Evolutionary conservation across 2,113 vertebrate genomes (phyloP).

Genomic region (Aleadryas rufinucha): DNA sequence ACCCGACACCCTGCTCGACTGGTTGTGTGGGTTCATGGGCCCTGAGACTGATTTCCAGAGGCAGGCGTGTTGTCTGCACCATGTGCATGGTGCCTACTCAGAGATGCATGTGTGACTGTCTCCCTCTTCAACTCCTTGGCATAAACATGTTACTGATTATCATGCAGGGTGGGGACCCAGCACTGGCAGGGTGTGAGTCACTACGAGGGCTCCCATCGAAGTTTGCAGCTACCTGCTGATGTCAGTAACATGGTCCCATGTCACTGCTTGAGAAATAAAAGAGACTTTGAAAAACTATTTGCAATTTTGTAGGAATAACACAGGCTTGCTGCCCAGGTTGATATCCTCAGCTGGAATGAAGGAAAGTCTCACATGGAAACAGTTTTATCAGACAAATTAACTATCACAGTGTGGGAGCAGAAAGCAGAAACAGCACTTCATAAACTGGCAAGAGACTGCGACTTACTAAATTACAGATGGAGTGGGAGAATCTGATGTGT

Average conservation of each 20-base stretch:
- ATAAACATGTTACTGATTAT: background rate
- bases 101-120: background rate
- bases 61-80: background rate
- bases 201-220: background rate
- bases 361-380: background rate
- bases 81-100: rapidly evolving
- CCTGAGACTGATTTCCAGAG: background rate
- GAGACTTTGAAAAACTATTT: background rate
- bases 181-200: background rate
- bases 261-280: background rate
- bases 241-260: background rate
- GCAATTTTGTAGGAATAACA: background rate
- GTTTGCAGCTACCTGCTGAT: background rate
- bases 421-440: background rate
- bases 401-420: background rate
- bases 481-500: background rate
- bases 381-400: background rate
- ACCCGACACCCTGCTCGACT: background rate
- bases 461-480: background rate
- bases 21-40: background rate
- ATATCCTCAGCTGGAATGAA: background rate
- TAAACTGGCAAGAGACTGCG: background rate
- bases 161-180: background rate
- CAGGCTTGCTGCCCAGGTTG: background rate
- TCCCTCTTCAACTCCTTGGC: background rate